Evolutionary conservation across 2,113 vertebrate species (phyloP).

Genomic region (Urocitellus parryii): DNA sequence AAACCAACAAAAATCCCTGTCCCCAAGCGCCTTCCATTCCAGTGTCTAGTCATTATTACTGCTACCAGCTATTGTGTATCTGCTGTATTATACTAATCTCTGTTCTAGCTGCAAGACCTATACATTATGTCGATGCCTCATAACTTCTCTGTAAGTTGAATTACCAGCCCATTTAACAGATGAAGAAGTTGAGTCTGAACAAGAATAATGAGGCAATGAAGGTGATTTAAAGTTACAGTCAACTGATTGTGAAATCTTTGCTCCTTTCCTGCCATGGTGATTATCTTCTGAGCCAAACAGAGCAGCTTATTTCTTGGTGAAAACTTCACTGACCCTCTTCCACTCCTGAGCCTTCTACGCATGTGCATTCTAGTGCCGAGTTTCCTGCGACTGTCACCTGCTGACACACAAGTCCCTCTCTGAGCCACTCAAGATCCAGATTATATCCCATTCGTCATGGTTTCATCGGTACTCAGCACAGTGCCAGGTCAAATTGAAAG

Average conservation of each 20-base stretch:
- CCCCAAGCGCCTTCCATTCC: neutral
- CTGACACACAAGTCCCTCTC: neutral
- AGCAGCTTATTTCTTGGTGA: neutral
- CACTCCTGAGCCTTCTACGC: neutral
- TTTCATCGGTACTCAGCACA: neutral
- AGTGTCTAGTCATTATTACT: neutral
- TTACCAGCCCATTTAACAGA: neutral
- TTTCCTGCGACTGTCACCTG: fast-evolving
- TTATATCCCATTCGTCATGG: fast-evolving
- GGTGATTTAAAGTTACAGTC: neutral
- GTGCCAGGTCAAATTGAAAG: neutral
- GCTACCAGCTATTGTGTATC: neutral
- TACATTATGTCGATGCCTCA: neutral
- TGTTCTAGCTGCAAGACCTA: too few relatives aligned
- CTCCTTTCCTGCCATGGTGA: neutral
- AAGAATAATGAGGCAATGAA: neutral
- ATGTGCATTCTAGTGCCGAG: too few relatives aligned
- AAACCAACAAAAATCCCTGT: neutral
- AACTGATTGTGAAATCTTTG: neutral
- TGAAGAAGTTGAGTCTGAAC: neutral
- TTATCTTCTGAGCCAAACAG: neutral
- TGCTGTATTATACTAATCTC: neutral
- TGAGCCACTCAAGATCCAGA: neutral
- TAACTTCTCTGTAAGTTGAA: neutral
- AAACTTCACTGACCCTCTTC: neutral